Evolutionary conservation across 2,888 invertebrate genomes (phyloP), one percentile per base, ranked within the genome.

Genomic region (Dasypolia templi): DNA sequence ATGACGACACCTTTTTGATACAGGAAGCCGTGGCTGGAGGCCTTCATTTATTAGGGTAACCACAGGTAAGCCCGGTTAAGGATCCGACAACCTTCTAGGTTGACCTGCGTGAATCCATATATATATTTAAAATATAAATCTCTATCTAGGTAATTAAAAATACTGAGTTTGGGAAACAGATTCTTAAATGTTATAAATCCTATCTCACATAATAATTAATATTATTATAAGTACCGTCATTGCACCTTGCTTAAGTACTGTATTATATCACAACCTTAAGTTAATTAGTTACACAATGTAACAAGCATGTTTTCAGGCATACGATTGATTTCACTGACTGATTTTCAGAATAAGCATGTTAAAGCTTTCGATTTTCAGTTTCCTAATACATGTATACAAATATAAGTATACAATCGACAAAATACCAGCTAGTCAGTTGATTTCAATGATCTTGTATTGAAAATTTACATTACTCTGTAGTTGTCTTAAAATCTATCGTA

Each of bases 261-360:
- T 73, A 79, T 69, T 59, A 58, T 75, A 76, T 87, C 86, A 86
- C 86, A 86, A 86, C 86, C 86, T 66, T 81, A 77, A 22, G 64
- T 73, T 64, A 75, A 63, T 69, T 58, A 58, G 7, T 73, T 70
- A 69, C 49, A 64, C 61, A 35, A 61, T 29, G 44, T 69, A 63
- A 55, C n/a, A 19, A 49, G 14, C 58, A n/a, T 44, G 5, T 32
- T 51, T 46, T 78, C 61, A 76, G 53, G 55, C 71, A 75, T 61
- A 56, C 53, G 19, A 76, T n/a, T 7, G 19, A 55, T 77, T 61
- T 35, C 0, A 68, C 32, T 35, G n/a, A 19, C 35, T 42, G 39
- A 51, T 39, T 69, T 29, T 19, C 46, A 26, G 67, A 11, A 26
- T 44, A 12, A 46, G 2, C 1, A 46, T 66, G 26, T 3, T 26